These are phyloP conservation scores for Cecidostiba fungosa DNA, from an alignment of 2,888 invertebrate species.

Conservation along the genomic window DNA sequence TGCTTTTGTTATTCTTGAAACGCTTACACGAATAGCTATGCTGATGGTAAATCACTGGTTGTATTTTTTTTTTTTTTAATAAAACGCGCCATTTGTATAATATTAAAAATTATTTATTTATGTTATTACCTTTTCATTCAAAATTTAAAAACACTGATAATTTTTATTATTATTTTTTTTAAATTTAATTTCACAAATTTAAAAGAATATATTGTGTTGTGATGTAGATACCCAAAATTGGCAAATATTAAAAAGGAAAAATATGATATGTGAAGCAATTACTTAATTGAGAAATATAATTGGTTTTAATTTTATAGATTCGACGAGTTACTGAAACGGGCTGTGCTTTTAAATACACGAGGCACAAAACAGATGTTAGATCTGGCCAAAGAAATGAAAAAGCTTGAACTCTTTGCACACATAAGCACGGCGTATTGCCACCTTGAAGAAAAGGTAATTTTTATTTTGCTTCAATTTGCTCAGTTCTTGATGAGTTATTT, in stretches of 20 bases:
- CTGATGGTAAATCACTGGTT: neutral
- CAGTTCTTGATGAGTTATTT: no score
- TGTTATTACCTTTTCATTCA: neutral
- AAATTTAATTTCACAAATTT: no score
- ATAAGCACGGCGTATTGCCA: conserved; percentile 96
- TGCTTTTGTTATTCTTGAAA: neutral
- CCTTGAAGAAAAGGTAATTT: conserved; percentile 81
- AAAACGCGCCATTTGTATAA: neutral
- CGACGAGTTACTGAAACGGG: conserved; percentile 94
- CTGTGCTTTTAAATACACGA: conserved; percentile 94
- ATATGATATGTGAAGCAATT: neutral
- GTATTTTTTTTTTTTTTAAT: no score
- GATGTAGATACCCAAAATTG: no score
- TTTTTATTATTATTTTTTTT: no score
- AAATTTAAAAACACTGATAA: no score
- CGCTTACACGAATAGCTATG: neutral
- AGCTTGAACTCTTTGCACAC: conserved; percentile 87
- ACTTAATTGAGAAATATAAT: conserved; percentile 65
- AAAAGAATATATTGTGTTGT: no score
- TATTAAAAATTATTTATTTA: conserved; percentile 66
- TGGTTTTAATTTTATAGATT: conserved; percentile 84
- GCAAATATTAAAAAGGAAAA: no score
- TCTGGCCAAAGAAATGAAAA: conserved; percentile 88
- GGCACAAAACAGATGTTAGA: conserved; percentile 94
- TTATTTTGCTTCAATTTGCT: neutral